Evolutionary conservation across 2,797 vertebrate genomes (phyloP).

Genomic region (Danio kyathit): DNA sequence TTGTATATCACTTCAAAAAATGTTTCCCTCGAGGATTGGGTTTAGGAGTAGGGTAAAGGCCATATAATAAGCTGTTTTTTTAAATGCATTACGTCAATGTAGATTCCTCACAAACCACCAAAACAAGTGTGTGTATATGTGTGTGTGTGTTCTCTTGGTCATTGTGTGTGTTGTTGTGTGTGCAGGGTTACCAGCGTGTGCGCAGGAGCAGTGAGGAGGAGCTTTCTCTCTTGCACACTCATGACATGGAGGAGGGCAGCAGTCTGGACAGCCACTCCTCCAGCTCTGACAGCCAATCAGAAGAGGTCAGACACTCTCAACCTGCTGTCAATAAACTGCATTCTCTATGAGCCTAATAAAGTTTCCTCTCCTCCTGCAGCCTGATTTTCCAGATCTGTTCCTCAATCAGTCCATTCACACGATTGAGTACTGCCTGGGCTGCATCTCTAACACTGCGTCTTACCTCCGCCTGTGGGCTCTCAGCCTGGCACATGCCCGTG

Average conservation of each 20-base stretch:
- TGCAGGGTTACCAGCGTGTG: constrained; percentile 89
- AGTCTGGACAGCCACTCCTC: constrained; percentile 76
- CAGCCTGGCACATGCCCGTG: constrained; percentile 96
- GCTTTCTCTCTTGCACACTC: constrained; percentile 83
- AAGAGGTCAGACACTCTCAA: constrained; percentile 80
- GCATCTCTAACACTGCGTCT: constrained; percentile 96
- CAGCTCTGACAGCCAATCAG: constrained; percentile 78
- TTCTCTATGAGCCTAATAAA: neutral
- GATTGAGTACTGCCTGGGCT: constrained; percentile 96
- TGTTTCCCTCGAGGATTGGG: no score
- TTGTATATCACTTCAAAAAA: no score
- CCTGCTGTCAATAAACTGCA: constrained; percentile 15
- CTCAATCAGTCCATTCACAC: constrained; percentile 94
- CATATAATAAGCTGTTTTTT: no score
- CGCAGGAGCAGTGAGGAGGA: constrained; percentile 93
- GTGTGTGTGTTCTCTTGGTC: neutral
- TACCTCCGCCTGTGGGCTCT: constrained; percentile 97
- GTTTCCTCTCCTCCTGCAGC: constrained; percentile 70
- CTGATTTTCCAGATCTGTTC: constrained; percentile 88
- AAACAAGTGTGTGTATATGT: no score
- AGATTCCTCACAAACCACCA: no score
- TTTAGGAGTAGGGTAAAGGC: no score
- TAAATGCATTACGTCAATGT: no score
- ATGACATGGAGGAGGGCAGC: constrained; percentile 90
- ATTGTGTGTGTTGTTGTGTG: neutral